phyloP scores from a whole-genome alignment of 1,140 invertebrate species.

The Drosophila pachea region DNA sequence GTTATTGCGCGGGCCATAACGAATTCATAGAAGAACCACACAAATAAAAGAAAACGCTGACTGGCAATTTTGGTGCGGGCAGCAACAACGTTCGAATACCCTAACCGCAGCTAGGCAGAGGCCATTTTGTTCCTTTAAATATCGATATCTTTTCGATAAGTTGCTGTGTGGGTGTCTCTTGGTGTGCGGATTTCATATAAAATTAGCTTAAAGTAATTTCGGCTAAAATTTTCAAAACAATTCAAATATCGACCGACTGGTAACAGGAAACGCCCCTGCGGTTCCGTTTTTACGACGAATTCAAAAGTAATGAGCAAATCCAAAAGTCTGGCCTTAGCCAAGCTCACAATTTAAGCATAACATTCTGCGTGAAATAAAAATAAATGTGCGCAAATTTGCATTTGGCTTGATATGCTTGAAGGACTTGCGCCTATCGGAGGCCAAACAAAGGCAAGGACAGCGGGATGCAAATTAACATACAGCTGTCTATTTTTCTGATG shows the following conservation, averaged over 20 bases:
- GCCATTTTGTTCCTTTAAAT: no score
- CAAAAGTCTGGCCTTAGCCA: background rate
- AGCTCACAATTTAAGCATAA: background rate
- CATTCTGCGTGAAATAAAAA: background rate
- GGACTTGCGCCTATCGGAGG: background rate
- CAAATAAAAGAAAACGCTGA: constrained; percentile 21
- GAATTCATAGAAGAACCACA: constrained; percentile 28
- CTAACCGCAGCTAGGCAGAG: constrained; percentile 2
- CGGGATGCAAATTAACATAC: background rate
- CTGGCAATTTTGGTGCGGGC: background rate
- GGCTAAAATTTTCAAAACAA: background rate
- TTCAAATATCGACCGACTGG: no score
- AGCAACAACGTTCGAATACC: constrained; percentile 16
- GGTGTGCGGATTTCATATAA: background rate
- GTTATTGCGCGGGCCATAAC: constrained; percentile 44
- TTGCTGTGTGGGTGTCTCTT: no score
- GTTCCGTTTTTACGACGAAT: background rate
- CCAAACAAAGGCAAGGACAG: background rate
- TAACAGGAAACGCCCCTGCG: background rate
- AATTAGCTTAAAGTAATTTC: constrained; percentile 1
- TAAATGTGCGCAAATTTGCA: background rate
- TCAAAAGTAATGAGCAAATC: background rate
- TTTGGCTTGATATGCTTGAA: background rate
- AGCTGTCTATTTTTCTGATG: background rate
- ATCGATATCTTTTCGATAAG: no score